phyloP scores from a whole-genome alignment of 2,797 vertebrate species.

The Dicrostonyx torquatus region DNA sequence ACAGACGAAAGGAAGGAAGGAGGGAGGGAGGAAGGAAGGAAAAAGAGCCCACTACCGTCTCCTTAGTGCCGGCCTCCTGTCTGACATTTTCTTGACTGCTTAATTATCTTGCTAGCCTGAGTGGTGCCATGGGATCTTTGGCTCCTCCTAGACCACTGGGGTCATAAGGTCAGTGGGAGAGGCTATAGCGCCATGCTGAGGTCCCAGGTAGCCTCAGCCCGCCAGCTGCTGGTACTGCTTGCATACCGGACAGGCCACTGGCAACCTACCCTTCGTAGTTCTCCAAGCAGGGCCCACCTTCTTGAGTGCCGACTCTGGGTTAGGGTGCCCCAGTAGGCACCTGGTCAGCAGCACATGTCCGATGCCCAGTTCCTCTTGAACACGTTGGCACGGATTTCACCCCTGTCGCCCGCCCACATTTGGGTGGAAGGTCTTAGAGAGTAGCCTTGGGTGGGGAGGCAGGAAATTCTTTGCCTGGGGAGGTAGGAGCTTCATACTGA shows the following conservation, averaged over 20 bases:
- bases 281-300: constrained; percentile 94
- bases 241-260: constrained; percentile 85
- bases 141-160: constrained; percentile 61
- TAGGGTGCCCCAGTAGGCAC: constrained; percentile 96
- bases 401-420: constrained; percentile 94
- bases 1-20: neutral
- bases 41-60: constrained; percentile 89
- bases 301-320: constrained; percentile 94
- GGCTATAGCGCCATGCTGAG: neutral
- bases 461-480: constrained; percentile 96
- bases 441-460: constrained; percentile 94
- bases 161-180: constrained; percentile 44
- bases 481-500: constrained; percentile 94
- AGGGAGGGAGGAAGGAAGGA: neutral
- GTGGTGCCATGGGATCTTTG: constrained; percentile 86
- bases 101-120: constrained; percentile 86
- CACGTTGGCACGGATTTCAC: constrained; percentile 96
- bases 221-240: constrained; percentile 56
- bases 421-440: constrained; percentile 96
- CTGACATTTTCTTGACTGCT: constrained; percentile 93
- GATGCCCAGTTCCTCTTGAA: constrained; percentile 95
- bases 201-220: constrained; percentile 23
- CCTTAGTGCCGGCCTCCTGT: constrained; percentile 94
- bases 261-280: constrained; percentile 94
- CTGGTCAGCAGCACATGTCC: constrained; percentile 94